Evolutionary conservation across 2,113 vertebrate genomes (phyloP).

Genomic region (Butorides virescens): DNA sequence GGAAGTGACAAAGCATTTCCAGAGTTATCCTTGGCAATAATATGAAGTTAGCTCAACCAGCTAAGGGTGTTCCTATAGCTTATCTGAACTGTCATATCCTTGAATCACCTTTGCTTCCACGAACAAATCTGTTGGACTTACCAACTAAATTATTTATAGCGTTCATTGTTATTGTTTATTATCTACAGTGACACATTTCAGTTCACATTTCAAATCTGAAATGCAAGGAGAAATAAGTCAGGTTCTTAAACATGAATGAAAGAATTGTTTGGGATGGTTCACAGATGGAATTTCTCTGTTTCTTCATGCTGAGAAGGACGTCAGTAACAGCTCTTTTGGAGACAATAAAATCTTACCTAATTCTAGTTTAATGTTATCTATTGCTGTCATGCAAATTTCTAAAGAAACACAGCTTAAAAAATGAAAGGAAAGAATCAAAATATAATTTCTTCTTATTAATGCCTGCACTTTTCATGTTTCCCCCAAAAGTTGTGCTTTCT

Average conservation of each 20-base stretch:
- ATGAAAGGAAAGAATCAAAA: neutral
- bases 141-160: neutral
- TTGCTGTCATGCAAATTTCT: neutral
- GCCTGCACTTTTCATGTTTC: neutral
- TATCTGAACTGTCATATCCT: neutral
- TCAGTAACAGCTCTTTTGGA: neutral
- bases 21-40: neutral
- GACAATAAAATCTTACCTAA: neutral
- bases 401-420: neutral
- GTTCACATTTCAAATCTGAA: neutral
- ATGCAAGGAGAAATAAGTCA: neutral
- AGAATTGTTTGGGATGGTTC: neutral
- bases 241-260: neutral
- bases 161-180: neutral
- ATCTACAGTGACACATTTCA: constrained; percentile 12
- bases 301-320: neutral
- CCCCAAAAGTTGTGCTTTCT: neutral
- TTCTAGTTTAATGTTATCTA: neutral
- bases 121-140: neutral
- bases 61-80: neutral
- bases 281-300: neutral
- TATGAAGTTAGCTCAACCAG: neutral
- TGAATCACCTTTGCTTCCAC: neutral
- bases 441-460: neutral
- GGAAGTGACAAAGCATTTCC: neutral